phyloP scores from a whole-genome alignment of 53 echinoderm and acorn worm genomes.

The Echinometra lucunter region DNA sequence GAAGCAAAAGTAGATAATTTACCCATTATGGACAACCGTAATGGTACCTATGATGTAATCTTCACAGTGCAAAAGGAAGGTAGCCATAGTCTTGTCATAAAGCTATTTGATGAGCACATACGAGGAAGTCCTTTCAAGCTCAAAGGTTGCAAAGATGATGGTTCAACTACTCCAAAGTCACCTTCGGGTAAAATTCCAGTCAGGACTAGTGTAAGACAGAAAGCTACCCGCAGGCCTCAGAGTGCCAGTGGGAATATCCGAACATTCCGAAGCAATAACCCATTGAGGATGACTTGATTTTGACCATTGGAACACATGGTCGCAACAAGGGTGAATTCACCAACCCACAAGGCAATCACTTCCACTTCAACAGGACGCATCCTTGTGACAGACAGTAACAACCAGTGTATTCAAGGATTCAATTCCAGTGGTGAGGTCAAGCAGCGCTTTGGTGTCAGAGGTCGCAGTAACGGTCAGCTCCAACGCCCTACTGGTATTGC shows the following conservation, averaged over 20 bases:
- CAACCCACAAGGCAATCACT: slow-evolving; percentile 92
- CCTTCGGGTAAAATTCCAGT: slow-evolving; percentile 92
- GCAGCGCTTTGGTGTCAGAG: slow-evolving; percentile 89
- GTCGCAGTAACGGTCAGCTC: slow-evolving; percentile 92
- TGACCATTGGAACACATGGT: slow-evolving; percentile 87
- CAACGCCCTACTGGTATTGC: slow-evolving; percentile 94
- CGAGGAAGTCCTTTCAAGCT: slow-evolving; percentile 95
- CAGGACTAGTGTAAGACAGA: slow-evolving; percentile 89
- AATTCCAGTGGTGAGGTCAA: slow-evolving; percentile 82
- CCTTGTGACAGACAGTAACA: slow-evolving; percentile 97
- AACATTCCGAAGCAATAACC: slow-evolving; percentile 89
- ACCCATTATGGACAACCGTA: slow-evolving; percentile 86
- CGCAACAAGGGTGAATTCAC: slow-evolving; percentile 99
- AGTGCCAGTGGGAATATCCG: slow-evolving; percentile 90
- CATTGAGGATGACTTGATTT: slow-evolving; percentile 97
- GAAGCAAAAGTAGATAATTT: slow-evolving; percentile 78
- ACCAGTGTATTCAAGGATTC: slow-evolving; percentile 97
- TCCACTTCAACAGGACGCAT: slow-evolving; percentile 80
- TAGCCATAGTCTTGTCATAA: slow-evolving; percentile 82
- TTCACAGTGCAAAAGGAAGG: slow-evolving; percentile 87
- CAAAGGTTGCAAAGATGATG: slow-evolving; percentile 84
- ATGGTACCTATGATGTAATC: slow-evolving; percentile 95
- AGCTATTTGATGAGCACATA: slow-evolving; percentile 93
- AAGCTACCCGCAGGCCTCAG: slow-evolving; percentile 92
- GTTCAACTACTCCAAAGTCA: slow-evolving; percentile 81